Conservation (phyloP, 2,113 vertebrate species). For the Onychorhynchus coronatus region DNA sequence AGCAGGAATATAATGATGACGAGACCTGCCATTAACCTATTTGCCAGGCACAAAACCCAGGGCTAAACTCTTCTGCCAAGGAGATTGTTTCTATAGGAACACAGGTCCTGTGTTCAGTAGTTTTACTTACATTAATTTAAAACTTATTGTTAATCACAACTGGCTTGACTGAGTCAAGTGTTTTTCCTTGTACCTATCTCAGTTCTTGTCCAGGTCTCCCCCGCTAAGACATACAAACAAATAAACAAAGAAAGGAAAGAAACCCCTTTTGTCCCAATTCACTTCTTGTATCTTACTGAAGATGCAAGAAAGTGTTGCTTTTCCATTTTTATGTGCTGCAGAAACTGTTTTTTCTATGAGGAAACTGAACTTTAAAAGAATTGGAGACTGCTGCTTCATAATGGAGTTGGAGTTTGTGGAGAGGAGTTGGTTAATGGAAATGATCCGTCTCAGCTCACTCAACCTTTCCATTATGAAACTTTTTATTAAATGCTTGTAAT, state of each 20-base stretch:
- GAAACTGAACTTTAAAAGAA: not conserved
- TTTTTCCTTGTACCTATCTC: not conserved
- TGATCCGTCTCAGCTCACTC: not conserved
- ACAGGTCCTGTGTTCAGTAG: accelerated
- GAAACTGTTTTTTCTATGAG: not conserved
- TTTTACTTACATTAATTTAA: not conserved
- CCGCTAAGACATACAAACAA: not conserved
- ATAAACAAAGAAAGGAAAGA: not conserved
- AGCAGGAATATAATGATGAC: not conserved
- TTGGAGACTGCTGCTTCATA: not conserved
- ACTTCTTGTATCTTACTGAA: not conserved
- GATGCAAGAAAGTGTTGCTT: not conserved
- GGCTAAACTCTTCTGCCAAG: not conserved
- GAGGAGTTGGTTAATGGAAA: constrained; percentile 31
- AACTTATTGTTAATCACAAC: not conserved
- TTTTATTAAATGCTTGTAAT: constrained; percentile 57
- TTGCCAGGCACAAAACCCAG: not conserved
- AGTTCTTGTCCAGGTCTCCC: not conserved
- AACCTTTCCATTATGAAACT: constrained; percentile 28
- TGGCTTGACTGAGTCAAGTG: not conserved
- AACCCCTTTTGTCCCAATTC: not conserved
- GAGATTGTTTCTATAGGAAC: not conserved
- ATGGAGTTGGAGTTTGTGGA: not conserved
- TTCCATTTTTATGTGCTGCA: not conserved
- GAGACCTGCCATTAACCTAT: not conserved